phyloP scores from a whole-genome alignment of 1,140 invertebrate genomes.

The Hermetia illucens region DNA sequence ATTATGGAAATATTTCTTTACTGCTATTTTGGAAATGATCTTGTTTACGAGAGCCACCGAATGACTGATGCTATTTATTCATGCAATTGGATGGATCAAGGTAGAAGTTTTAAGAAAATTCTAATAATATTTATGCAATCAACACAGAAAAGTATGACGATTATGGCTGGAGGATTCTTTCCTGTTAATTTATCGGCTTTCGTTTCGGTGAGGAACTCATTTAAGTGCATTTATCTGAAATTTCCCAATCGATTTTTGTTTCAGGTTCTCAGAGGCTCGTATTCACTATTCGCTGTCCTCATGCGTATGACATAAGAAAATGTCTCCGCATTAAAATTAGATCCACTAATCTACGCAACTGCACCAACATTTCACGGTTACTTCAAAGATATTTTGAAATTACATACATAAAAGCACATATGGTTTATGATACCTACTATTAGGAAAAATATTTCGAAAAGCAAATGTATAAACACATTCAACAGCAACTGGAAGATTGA shows the following conservation, averaged over 20 bases:
- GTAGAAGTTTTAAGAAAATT: slow-evolving; percentile 11
- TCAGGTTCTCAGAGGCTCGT: slow-evolving; percentile 15
- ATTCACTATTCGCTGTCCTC: slow-evolving; percentile 17
- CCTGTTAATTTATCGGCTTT: slow-evolving; percentile 19
- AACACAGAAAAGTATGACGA: slow-evolving; percentile 10
- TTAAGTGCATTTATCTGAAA: slow-evolving; percentile 4
- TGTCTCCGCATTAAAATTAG: neutral
- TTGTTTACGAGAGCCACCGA: slow-evolving; percentile 15
- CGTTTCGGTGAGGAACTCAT: slow-evolving; percentile 9
- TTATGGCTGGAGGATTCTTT: slow-evolving; percentile 17
- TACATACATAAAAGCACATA: neutral
- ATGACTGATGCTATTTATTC: slow-evolving; percentile 19
- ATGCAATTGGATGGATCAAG: slow-evolving; percentile 21
- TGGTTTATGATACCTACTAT: too few relatives aligned
- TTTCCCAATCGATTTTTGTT: slow-evolving; percentile 1
- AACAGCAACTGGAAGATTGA: too few relatives aligned
- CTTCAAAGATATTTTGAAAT: neutral
- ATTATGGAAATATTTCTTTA: slow-evolving; percentile 22
- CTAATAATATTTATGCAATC: slow-evolving; percentile 15
- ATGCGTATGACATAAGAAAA: slow-evolving; percentile 11
- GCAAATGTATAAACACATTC: too few relatives aligned
- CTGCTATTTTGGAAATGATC: slow-evolving; percentile 19
- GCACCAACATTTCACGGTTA: neutral
- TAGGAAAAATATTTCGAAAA: too few relatives aligned
- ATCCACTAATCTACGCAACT: neutral